A percentile compares a stretch with the other conserved stretches of the same genome.
These are phyloP conservation scores for Pachypeltis micranthus DNA, from an alignment of 1,140 invertebrate genomes.

Conservation along the genomic window DNA sequence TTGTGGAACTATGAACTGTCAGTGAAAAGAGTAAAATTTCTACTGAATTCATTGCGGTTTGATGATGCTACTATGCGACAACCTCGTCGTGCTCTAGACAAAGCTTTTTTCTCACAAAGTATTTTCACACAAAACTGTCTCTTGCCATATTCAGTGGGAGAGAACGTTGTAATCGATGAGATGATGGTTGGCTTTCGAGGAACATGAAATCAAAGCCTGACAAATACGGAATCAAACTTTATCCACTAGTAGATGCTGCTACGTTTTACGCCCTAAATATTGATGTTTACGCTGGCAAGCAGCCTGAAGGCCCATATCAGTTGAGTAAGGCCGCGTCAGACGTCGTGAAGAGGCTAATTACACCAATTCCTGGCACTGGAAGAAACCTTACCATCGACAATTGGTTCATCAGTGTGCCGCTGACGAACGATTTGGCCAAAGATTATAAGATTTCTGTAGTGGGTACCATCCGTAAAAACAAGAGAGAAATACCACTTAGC, in stretches of 20 bases:
- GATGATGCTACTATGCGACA: too few species aligned
- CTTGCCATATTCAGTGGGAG: too few species aligned
- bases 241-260: slow-evolving; percentile 24
- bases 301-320: slow-evolving; percentile 30
- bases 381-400: slow-evolving; percentile 30
- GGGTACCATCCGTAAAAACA: slow-evolving; percentile 32
- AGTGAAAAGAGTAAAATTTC: too few species aligned
- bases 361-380: slow-evolving; percentile 22
- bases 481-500: slow-evolving; percentile 29
- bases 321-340: slow-evolving; percentile 28
- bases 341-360: slow-evolving; percentile 26
- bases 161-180: too few species aligned
- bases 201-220: slow-evolving; percentile 26
- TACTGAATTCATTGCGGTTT: too few species aligned
- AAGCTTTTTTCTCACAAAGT: too few species aligned
- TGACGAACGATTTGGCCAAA: slow-evolving; percentile 27
- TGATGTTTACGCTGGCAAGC: slow-evolving; percentile 32
- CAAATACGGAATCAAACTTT: slow-evolving; percentile 34
- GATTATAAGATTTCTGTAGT: slow-evolving; percentile 30
- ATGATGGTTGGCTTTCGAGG: too few species aligned
- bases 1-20: too few species aligned
- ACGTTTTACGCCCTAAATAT: slow-evolving; percentile 30
- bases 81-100: too few species aligned
- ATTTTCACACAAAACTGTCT: too few species aligned
- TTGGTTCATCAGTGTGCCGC: slow-evolving; percentile 23